Evolutionary conservation across 2,797 vertebrate species (phyloP).

Genomic region (Sebastes reedi): DNA sequence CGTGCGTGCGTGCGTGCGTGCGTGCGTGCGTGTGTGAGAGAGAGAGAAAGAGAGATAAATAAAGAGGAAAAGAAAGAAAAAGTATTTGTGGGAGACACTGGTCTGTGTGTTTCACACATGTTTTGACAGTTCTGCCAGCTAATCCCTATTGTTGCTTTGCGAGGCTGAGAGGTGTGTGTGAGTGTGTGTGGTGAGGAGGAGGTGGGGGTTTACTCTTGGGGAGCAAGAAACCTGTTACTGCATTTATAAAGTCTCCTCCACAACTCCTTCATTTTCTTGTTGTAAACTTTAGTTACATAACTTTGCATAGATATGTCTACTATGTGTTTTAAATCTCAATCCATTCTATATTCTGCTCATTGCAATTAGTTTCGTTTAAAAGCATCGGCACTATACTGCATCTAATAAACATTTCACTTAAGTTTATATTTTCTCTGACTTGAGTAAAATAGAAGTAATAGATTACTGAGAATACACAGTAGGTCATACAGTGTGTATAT

Average conservation of each 20-base stretch:
- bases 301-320: neutral
- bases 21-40: neutral
- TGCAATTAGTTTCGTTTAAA: neutral
- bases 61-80: neutral
- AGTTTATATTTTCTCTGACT: neutral
- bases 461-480: neutral
- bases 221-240: conserved; percentile 23
- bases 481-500: neutral
- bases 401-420: neutral
- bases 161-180: conserved; percentile 18
- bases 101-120: conserved; percentile 42
- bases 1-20: too few relatives aligned
- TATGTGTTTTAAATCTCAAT: neutral
- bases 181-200: conserved; percentile 6
- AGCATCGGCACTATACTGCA: neutral
- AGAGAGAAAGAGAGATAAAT: neutral
- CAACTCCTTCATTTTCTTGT: conserved; percentile 6
- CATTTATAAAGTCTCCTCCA: conserved; percentile 1
- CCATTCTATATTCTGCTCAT: neutral
- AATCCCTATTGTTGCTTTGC: conserved; percentile 56
- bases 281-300: neutral
- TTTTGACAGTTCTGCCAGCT: conserved; percentile 65
- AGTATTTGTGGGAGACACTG: conserved; percentile 33
- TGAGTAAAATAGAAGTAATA: neutral
- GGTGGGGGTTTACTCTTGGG: conserved; percentile 7